Conservation (phyloP, 2,797 vertebrate species). For the Tragelaphus eurycerus region DNA sequence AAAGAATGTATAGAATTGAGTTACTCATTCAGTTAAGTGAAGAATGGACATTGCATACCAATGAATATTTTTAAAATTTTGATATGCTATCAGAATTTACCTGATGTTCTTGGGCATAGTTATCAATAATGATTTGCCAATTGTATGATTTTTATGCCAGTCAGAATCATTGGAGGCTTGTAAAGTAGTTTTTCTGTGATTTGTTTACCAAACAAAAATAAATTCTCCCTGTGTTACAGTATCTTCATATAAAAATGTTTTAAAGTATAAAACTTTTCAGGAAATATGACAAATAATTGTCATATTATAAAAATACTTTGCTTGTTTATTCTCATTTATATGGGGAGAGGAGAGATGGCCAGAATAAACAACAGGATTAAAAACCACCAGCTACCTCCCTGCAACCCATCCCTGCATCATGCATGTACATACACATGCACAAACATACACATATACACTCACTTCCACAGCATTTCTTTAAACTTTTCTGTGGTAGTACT, state of each 20-base stretch:
- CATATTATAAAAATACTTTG: slow-evolving; percentile 17
- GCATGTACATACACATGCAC: not conserved
- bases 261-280: slow-evolving; percentile 4
- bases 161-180: slow-evolving; percentile 34
- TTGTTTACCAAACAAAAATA: not conserved
- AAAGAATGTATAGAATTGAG: slow-evolving; percentile 11
- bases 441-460: not conserved
- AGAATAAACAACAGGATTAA: slow-evolving; percentile 32
- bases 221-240: slow-evolving; percentile 32
- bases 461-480: not conserved
- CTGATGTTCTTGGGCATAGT: slow-evolving; percentile 27
- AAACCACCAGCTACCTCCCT: not conserved
- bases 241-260: not conserved
- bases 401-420: not conserved
- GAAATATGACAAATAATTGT: slow-evolving; percentile 16
- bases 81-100: slow-evolving; percentile 7
- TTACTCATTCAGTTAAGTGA: slow-evolving; percentile 37
- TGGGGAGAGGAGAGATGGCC: not conserved
- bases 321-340: not conserved
- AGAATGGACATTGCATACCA: slow-evolving; percentile 3
- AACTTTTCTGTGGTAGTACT: not conserved
- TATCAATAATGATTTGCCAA: slow-evolving; percentile 37
- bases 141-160: slow-evolving; percentile 38
- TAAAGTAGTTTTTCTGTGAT: slow-evolving; percentile 53
- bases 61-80: slow-evolving; percentile 9